Evolutionary conservation across 2,888 invertebrate species (phyloP).

Genomic region (Pheosia gnoma): DNA sequence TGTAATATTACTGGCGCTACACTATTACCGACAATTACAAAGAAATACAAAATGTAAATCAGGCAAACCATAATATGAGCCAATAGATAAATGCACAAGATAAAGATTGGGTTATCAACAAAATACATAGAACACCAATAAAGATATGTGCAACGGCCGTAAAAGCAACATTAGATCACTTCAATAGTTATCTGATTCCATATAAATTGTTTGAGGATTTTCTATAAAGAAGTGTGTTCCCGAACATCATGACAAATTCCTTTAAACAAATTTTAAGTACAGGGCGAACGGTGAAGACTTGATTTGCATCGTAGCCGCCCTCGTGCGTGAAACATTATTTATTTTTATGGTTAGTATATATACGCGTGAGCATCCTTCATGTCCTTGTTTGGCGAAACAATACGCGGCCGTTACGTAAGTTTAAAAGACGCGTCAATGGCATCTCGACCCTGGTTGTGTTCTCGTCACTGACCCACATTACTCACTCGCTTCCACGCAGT

Average conservation of each 20-base stretch:
- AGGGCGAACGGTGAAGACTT: constrained; percentile 6
- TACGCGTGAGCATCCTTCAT: constrained; percentile 50
- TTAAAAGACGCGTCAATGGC: constrained; percentile 74
- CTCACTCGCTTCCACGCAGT: constrained; percentile 66
- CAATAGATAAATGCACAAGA: neutral
- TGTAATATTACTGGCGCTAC: no score
- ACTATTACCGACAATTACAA: neutral
- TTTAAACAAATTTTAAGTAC: neutral
- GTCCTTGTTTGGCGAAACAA: constrained; percentile 70
- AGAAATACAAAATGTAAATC: neutral
- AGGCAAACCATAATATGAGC: neutral
- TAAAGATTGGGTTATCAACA: neutral
- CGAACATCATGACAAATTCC: neutral
- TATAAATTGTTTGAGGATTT: constrained; percentile 9
- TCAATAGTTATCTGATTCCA: constrained; percentile 23
- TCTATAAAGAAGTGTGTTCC: constrained; percentile 10
- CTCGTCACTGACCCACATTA: constrained; percentile 82
- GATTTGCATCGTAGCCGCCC: constrained; percentile 29
- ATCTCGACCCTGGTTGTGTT: constrained; percentile 80
- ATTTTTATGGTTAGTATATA: constrained; percentile 35
- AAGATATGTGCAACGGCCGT: constrained; percentile 20
- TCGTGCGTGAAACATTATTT: constrained; percentile 34
- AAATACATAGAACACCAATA: constrained; percentile 16
- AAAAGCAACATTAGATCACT: constrained; percentile 22
- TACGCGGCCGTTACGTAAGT: constrained; percentile 69